Percentiles rank a stretch among this genome's conserved stretches.
Evolutionary conservation across 2,888 invertebrate species (phyloP).

Genomic region (Hedya salicella): DNA sequence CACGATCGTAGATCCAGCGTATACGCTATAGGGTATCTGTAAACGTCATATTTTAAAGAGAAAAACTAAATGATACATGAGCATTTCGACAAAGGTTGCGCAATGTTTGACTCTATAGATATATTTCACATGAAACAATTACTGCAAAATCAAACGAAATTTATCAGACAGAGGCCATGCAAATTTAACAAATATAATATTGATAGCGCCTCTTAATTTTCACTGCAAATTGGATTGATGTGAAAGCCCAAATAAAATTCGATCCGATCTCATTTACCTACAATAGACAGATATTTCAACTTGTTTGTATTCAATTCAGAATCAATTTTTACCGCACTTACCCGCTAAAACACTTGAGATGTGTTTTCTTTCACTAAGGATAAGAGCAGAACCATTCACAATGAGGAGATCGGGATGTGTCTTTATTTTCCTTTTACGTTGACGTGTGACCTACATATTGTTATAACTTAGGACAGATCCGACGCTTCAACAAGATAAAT

Average conservation of each 20-base stretch:
- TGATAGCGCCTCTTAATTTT: constrained; percentile 5
- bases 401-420: constrained; percentile 30
- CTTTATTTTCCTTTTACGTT: constrained; percentile 31
- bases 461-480: neutral
- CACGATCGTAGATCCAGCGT: no score
- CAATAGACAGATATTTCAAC: neutral
- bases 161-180: neutral
- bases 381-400: constrained; percentile 18
- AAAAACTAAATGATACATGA: no score
- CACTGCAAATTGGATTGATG: constrained; percentile 9
- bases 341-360: constrained; percentile 8
- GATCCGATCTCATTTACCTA: constrained; percentile 1
- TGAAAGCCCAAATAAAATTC: neutral
- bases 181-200: constrained; percentile 3
- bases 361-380: constrained; percentile 34
- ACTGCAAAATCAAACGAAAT: neutral
- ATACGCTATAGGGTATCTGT: no score
- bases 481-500: neutral
- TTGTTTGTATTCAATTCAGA: constrained; percentile 28
- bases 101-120: no score
- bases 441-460: constrained; percentile 32
- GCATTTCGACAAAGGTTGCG: no score
- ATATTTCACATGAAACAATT: neutral
- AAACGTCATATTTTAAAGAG: no score
- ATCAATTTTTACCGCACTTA: constrained; percentile 11